Evolutionary conservation across 2,888 invertebrate species (phyloP).

Genomic region (Mamestra brassicae): DNA sequence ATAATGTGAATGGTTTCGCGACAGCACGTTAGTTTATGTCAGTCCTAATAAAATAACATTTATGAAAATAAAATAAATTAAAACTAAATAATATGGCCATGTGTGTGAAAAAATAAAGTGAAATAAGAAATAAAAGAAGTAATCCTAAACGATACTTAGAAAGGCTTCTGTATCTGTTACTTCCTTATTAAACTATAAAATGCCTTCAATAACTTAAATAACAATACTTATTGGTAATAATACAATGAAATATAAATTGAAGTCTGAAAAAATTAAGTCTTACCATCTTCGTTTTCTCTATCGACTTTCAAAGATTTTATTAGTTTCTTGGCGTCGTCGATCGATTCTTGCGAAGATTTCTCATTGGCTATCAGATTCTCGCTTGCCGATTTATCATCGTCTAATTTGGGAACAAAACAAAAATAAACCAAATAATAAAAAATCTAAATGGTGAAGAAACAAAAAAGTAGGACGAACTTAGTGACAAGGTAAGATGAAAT

Average conservation of each 20-base stretch:
- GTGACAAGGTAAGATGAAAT: neutral
- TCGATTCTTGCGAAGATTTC: conserved; percentile 83
- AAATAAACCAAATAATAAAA: conserved; percentile 64
- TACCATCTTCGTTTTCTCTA: conserved; percentile 88
- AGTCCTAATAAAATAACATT: conserved; percentile 4
- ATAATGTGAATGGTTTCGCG: conserved; percentile 17
- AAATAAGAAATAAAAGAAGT: conserved; percentile 42
- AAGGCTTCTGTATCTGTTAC: neutral
- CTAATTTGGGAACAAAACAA: conserved; percentile 68
- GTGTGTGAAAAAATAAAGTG: conserved; percentile 64
- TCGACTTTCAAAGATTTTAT: conserved; percentile 88
- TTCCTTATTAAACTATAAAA: conserved; percentile 7
- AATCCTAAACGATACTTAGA: neutral
- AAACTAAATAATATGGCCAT: conserved; percentile 73
- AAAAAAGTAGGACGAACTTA: conserved; percentile 5
- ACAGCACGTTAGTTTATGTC: neutral
- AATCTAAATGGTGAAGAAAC: conserved; percentile 42
- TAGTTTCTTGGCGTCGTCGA: conserved; percentile 86
- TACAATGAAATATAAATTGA: conserved; percentile 4
- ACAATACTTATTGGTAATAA: conserved; percentile 43
- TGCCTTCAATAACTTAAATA: conserved; percentile 29
- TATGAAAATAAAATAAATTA: conserved; percentile 42
- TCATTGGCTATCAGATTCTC: conserved; percentile 78
- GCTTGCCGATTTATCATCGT: conserved; percentile 78
- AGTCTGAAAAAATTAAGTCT: conserved; percentile 69